A percentile compares a stretch with the other conserved stretches of the same genome.
These are phyloP conservation scores for Patiria pectinifera DNA, from an alignment of 53 echinoderm and acorn worm species.

Conservation along the genomic window DNA sequence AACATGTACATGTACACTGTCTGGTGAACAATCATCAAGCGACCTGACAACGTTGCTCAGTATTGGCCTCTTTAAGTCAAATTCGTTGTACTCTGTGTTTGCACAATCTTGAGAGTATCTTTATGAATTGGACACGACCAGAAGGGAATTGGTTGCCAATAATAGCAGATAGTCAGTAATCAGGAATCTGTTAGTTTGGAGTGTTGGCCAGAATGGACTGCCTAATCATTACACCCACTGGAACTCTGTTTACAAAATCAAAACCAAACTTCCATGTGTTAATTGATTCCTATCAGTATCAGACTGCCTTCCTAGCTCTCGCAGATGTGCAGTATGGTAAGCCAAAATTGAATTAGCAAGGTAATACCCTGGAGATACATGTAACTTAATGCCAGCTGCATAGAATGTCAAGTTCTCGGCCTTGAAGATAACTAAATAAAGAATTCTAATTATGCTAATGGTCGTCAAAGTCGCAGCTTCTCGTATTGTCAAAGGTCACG, in stretches of 20 bases:
- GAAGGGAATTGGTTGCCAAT: no score
- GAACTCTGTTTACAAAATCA: background rate
- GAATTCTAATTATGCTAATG: background rate
- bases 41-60: no score
- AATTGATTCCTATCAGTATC: background rate
- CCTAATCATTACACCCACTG: no score
- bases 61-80: no score
- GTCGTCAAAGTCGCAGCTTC: background rate
- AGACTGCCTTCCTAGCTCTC: background rate
- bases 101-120: no score
- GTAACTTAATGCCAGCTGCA: background rate
- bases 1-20: no score
- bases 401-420: conserved; percentile 38
- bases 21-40: no score
- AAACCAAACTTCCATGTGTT: background rate
- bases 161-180: no score
- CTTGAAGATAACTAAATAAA: background rate
- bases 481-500: background rate
- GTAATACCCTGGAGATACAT: background rate
- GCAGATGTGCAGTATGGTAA: background rate
- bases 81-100: no score
- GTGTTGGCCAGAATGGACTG: no score
- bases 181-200: no score
- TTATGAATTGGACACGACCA: no score
- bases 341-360: conserved; percentile 16